Percentiles rank a stretch among this genome's conserved stretches.
Conservation (phyloP, 1,140 invertebrate species). For the Leguminivora glycinivorella region DNA sequence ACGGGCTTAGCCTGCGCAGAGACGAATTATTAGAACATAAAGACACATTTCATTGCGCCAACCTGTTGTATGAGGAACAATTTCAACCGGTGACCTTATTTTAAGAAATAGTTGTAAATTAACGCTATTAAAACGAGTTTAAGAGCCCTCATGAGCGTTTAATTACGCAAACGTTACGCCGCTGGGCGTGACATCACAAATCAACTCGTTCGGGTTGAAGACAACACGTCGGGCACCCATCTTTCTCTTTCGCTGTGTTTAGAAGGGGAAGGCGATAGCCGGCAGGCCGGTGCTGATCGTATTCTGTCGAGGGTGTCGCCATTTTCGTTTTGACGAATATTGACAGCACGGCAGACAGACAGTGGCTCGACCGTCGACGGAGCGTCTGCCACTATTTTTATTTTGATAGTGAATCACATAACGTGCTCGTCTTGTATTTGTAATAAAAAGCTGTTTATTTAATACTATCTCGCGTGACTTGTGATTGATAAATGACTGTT, state of each 20-base stretch:
- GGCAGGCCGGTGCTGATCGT: constrained; percentile 69
- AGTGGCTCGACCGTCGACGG: constrained; percentile 72
- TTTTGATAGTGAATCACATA: constrained; percentile 73
- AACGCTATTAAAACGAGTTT: constrained; percentile 75
- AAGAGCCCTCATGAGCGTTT: constrained; percentile 60
- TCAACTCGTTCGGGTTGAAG: constrained; percentile 69
- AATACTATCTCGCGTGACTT: constrained; percentile 47
- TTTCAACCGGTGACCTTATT: constrained; percentile 63
- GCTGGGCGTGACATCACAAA: constrained; percentile 78
- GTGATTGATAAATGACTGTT: constrained; percentile 52
- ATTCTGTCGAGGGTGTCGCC: constrained; percentile 77
- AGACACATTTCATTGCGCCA: constrained; percentile 53
- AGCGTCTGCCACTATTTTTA: constrained; percentile 77
- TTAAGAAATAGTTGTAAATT: constrained; percentile 65
- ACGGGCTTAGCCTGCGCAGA: constrained; percentile 75
- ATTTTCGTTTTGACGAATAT: constrained; percentile 80
- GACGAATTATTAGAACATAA: constrained; percentile 62
- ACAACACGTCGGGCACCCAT: constrained; percentile 63
- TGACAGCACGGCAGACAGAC: constrained; percentile 78
- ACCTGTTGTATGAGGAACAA: constrained; percentile 53
- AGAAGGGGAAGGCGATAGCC: constrained; percentile 50
- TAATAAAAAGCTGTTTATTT: constrained; percentile 52
- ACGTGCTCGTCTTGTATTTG: constrained; percentile 46
- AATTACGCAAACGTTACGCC: constrained; percentile 78
- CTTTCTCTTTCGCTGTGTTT: constrained; percentile 44